These are phyloP conservation scores for Rhagophthalmus giganteus DNA, from an alignment of 2,888 invertebrate species.

Conservation along the genomic window DNA sequence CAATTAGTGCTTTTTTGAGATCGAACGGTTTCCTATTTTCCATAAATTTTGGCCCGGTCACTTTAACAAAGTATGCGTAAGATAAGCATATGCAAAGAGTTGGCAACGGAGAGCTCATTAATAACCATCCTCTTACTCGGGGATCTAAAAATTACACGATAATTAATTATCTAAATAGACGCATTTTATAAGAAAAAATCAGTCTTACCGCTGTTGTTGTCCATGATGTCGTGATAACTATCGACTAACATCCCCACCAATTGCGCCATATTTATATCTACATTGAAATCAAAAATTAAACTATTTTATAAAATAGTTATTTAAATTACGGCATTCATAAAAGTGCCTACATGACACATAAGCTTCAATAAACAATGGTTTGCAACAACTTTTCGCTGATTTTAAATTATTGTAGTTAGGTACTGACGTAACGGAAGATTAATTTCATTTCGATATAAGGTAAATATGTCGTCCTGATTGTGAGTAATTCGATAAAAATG, in stretches of 20 bases:
- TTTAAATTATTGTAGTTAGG: too few species aligned
- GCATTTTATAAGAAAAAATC: too few species aligned
- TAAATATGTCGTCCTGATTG: too few species aligned
- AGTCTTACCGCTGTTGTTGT: conserved; percentile 74
- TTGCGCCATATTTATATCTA: conserved; percentile 62
- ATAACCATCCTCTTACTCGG: conserved; percentile 82
- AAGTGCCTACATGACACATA: too few species aligned
- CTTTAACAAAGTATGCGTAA: conserved; percentile 82
- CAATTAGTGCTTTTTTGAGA: conserved; percentile 74
- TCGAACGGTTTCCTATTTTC: conserved; percentile 86
- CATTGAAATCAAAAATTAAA: conserved; percentile 1
- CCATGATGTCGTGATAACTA: conserved; percentile 77
- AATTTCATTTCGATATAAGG: too few species aligned
- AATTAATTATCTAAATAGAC: conserved; percentile 28
- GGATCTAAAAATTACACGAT: conserved; percentile 77
- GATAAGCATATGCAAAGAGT: conserved; percentile 79
- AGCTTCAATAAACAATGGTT: too few species aligned
- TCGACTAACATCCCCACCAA: conserved; percentile 62
- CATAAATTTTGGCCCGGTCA: conserved; percentile 85
- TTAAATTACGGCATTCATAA: too few species aligned
- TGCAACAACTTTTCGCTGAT: too few species aligned
- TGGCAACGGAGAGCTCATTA: conserved; percentile 89
- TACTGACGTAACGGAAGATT: too few species aligned
- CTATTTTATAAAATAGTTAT: too few species aligned
- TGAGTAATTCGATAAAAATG: too few species aligned